These are phyloP conservation scores for Prorops nasuta DNA, from an alignment of 1,140 invertebrate species.

Conservation along the genomic window DNA sequence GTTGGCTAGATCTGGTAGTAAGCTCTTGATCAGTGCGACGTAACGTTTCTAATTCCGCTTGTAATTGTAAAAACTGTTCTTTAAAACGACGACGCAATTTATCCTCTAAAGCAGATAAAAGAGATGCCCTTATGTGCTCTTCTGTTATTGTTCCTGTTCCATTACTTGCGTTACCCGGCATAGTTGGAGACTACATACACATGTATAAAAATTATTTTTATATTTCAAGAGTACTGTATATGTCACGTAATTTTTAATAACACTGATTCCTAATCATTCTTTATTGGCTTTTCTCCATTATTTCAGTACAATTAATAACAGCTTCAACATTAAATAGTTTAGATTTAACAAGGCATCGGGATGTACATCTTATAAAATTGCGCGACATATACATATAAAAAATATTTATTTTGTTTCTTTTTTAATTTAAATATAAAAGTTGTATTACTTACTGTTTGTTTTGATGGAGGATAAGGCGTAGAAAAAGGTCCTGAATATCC, in stretches of 20 bases:
- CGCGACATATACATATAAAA: too few relatives aligned
- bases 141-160: conserved; percentile 83
- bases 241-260: too few relatives aligned
- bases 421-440: conserved; percentile 4
- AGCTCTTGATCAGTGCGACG: conserved; percentile 87
- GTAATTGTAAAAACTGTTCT: conserved; percentile 85
- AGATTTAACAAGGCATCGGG: conserved; percentile 23
- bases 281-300: too few relatives aligned
- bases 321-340: conserved; percentile 9
- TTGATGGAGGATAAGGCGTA: conserved; percentile 35
- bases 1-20: conserved; percentile 77
- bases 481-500: conserved; percentile 43
- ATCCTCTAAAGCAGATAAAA: conserved; percentile 93
- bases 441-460: conserved; percentile 33
- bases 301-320: too few relatives aligned
- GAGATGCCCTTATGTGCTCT: conserved; percentile 90
- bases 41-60: conserved; percentile 90
- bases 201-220: too few relatives aligned
- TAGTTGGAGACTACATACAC: conserved; percentile 53
- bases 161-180: conserved; percentile 54
- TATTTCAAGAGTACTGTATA: too few relatives aligned
- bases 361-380: too few relatives aligned
- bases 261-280: too few relatives aligned
- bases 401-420: too few relatives aligned
- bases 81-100: conserved; percentile 83